Base-by-base conservation (phyloP, 2,888 invertebrate species). In the Stegophylla sp. region DNA sequence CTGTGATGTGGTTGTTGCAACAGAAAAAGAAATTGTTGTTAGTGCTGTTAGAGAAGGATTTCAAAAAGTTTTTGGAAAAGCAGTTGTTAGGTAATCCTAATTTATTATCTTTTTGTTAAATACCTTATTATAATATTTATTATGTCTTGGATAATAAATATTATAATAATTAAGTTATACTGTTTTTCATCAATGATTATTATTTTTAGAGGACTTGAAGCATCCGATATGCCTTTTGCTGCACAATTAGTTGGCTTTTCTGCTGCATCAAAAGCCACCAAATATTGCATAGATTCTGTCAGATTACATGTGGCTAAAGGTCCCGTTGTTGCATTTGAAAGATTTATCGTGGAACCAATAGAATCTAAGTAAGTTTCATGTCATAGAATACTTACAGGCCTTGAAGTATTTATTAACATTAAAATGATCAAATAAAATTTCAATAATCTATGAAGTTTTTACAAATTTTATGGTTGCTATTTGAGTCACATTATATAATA, bases 201-300 rank as follows among this genome's bases (percentile, higher is more conserved):
- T 74, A n/a, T 83, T 86, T 85, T n/a, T 85, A 92, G 92, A 75
- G 92, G 92, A 0, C 87, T 90, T 71, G 86, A 89, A 73, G 89
- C 91, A 0, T 90, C 91, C 83, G 87, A 89, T 63, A 88, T 89
- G 34, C 90, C 89, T 67, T 89, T 92, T 66, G 93, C 93, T 2
- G 89, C 88, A 0, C 94, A 94, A 86, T 93, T 94, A 0, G 91
- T 94, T 0, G 94, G 94, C 10, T 93, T 92, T 86, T 91, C 91
- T 23, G 90, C 92, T 7, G 94, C 92, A 13, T 88, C 92, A 83
- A 91, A 91, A 83, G 90, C 91, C 67, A 93, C 93, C 0, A 92
- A 93, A 85, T 92, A 93, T 84, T 89, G 93, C 83, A 90, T 94
- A 82, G 89, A 91, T 72, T 87, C 87, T 76, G 87, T 91, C 28